Conservation (phyloP, 2,888 invertebrate species). For the Petrolisthes manimaculis region DNA sequence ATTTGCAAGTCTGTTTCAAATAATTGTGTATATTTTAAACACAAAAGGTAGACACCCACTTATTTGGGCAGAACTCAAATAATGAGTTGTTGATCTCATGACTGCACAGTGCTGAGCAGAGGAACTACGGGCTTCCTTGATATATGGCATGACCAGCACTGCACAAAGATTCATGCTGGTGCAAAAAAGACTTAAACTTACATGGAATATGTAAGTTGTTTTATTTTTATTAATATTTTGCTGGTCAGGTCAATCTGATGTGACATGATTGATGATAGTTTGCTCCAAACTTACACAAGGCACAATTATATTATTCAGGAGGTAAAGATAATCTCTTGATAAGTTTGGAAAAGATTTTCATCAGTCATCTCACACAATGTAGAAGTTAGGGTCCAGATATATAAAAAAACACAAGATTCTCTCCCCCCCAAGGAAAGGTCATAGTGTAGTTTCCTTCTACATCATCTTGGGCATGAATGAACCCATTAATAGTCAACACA, state of each 20-base stretch:
- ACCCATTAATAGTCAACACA: conserved; percentile 44
- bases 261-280: conserved; percentile 29
- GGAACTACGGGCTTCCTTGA: conserved; percentile 55
- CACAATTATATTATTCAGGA: conserved; percentile 34
- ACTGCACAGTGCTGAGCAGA: conserved; percentile 49
- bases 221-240: conserved; percentile 24
- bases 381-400: conserved; percentile 51
- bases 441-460: conserved; percentile 40
- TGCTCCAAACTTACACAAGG: conserved; percentile 34
- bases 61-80: conserved; percentile 21
- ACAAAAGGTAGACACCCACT: conserved; percentile 21
- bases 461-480: conserved; percentile 20
- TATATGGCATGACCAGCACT: conserved; percentile 50
- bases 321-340: conserved; percentile 4
- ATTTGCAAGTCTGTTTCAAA: conserved; percentile 33
- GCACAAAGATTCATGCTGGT: conserved; percentile 33
- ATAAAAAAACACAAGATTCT: conserved; percentile 45
- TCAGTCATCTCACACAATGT: conserved; percentile 38
- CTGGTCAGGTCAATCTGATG: conserved; percentile 42
- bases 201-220: conserved; percentile 27
- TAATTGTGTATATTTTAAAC: conserved; percentile 22
- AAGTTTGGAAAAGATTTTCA: conserved; percentile 36
- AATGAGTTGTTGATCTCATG: conserved; percentile 46
- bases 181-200: conserved; percentile 34
- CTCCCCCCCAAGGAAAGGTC: conserved; percentile 35